Percentiles rank a stretch among this genome's conserved stretches.
phyloP scores from a whole-genome alignment of 2,797 vertebrate species.

The Melanotaenia boesemani region DNA sequence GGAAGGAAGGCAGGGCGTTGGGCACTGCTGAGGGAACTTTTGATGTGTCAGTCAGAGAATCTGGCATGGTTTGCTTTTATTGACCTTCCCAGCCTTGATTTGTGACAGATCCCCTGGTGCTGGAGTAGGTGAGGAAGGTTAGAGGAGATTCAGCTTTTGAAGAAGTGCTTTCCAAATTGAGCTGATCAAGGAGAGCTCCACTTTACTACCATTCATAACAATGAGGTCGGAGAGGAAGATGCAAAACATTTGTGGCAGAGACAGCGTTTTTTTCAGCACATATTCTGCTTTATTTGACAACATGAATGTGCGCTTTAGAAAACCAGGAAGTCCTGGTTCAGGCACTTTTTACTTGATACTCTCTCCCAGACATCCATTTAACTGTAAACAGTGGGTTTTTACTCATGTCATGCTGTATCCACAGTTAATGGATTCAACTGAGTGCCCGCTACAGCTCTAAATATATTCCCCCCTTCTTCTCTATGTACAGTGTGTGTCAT shows the following conservation, averaged over 20 bases:
- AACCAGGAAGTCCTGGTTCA: conserved; percentile 1
- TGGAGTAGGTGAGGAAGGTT: conserved; percentile 57
- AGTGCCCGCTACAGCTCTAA: conserved; percentile 20
- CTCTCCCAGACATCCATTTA: conserved; percentile 10
- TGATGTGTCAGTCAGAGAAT: conserved; percentile 67
- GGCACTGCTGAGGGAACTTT: conserved; percentile 62
- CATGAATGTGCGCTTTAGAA: conserved; percentile 7
- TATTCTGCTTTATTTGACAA: conserved; percentile 62
- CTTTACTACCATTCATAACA: conserved; percentile 47
- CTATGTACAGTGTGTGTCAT: conserved; percentile 46
- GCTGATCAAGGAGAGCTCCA: conserved; percentile 63
- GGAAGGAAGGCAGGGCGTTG: conserved; percentile 65
- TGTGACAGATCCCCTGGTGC: conserved; percentile 75
- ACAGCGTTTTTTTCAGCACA: conserved; percentile 50
- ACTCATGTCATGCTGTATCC: conserved; percentile 18
- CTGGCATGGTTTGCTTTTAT: conserved; percentile 63
- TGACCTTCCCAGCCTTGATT: conserved; percentile 73
- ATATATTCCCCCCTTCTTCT: conserved; percentile 17
- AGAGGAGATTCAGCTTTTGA: conserved; percentile 63
- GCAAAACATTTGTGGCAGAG: conserved; percentile 31
- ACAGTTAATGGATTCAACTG: conserved; percentile 39
- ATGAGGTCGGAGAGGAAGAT: conserved; percentile 44
- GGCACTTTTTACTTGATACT: conserved; percentile 7
- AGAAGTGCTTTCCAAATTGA: conserved; percentile 64
- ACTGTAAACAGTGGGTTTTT: conserved; percentile 41